phyloP scores from a whole-genome alignment of 2,113 vertebrate species.

The Oenanthe oenanthe region DNA sequence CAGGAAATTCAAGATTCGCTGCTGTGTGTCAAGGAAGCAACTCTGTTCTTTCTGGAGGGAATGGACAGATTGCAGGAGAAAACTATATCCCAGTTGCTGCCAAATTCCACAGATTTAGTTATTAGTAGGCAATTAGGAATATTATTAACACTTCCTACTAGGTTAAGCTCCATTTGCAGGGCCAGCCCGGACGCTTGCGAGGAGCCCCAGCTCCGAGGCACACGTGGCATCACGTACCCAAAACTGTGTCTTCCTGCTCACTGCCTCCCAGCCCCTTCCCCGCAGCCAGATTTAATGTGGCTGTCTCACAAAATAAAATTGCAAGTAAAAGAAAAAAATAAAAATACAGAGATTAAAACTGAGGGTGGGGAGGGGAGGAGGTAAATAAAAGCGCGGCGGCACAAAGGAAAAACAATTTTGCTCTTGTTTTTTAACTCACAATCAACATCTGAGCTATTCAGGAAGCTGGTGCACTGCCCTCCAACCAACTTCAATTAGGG shows the following conservation, averaged over 20 bases:
- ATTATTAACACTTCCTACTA: constrained; percentile 57
- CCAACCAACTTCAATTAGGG: constrained; percentile 49
- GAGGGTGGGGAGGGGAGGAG: not conserved
- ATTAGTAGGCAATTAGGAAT: constrained; percentile 63
- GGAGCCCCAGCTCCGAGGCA: not conserved
- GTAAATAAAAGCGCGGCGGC: not conserved
- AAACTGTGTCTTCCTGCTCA: not conserved
- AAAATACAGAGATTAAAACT: not conserved
- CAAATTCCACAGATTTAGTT: constrained; percentile 57
- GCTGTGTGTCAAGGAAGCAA: not conserved
- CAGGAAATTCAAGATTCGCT: not conserved
- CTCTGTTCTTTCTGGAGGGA: constrained; percentile 35
- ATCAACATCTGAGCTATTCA: constrained; percentile 48
- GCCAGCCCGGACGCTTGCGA: not conserved
- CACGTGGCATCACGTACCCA: not conserved
- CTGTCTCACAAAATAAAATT: not conserved
- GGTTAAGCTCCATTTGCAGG: not conserved
- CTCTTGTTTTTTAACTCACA: constrained; percentile 50
- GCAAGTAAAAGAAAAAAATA: not conserved
- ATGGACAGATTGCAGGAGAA: constrained; percentile 36
- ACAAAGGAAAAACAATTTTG: constrained; percentile 39
- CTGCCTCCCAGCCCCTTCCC: not conserved
- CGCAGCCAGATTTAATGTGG: not conserved
- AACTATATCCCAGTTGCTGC: not conserved
- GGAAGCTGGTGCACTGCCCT: constrained; percentile 40